Conservation (phyloP, 2,888 invertebrate genomes). For the Formica aserva region DNA sequence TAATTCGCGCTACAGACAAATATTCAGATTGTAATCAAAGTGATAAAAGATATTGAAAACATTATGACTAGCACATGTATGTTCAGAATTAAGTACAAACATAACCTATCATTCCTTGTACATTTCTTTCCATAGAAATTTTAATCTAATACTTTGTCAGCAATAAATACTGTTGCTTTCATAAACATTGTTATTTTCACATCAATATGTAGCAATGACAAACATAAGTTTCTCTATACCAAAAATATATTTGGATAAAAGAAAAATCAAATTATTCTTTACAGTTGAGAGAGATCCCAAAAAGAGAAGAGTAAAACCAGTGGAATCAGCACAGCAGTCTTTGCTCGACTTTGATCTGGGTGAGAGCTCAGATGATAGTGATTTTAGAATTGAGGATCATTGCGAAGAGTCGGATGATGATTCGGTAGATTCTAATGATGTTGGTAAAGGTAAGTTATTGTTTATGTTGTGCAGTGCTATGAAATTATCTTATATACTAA, state of each 20-base stretch:
- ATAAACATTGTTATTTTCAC: neutral
- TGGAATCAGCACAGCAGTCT: constrained; percentile 90
- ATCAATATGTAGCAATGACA: neutral
- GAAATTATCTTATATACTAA: neutral
- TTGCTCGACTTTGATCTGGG: constrained; percentile 94
- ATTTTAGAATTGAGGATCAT: constrained; percentile 96
- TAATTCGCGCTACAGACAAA: constrained; percentile 3
- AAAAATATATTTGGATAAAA: neutral
- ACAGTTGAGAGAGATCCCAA: constrained; percentile 91
- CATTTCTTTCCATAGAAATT: constrained; percentile 21
- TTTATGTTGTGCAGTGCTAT: neutral
- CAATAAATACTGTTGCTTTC: neutral
- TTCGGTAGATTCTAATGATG: constrained; percentile 90
- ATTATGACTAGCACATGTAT: constrained; percentile 73
- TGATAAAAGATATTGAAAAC: constrained; percentile 26
- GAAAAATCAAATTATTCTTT: constrained; percentile 62
- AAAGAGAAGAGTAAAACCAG: constrained; percentile 93
- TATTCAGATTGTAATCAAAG: constrained; percentile 43
- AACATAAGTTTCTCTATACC: neutral
- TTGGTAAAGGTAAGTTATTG: constrained; percentile 87
- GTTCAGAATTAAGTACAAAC: constrained; percentile 60
- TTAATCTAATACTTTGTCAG: neutral
- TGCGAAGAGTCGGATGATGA: constrained; percentile 92
- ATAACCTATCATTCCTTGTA: constrained; percentile 69
- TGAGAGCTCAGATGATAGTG: constrained; percentile 97